Evolutionary conservation across 35 echinoderm and acorn worm species (phyloP).

Genomic region (Anneissia japonica): DNA sequence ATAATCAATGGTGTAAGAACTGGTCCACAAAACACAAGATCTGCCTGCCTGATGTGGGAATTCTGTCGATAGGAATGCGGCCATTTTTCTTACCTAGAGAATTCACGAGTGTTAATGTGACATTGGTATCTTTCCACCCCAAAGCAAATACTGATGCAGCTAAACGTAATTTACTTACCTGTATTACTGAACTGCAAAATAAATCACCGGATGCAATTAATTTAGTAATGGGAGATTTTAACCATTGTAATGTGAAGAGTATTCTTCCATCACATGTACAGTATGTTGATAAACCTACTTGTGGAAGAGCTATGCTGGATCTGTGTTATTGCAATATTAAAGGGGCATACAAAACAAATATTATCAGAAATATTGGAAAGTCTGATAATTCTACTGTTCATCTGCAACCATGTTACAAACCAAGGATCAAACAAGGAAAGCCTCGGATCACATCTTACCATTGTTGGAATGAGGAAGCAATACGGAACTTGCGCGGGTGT

Average conservation of each 20-base stretch:
- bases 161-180: not conserved
- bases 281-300: not conserved
- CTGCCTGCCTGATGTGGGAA: conserved; percentile 22
- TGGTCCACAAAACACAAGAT: not conserved
- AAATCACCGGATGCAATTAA: conserved; percentile 11
- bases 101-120: too few relatives aligned
- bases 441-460: not conserved
- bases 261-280: conserved; percentile 23
- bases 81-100: too few relatives aligned
- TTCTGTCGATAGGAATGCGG: conserved; percentile 11
- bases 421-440: conserved; percentile 8
- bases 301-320: not conserved
- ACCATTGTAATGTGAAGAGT: conserved; percentile 14
- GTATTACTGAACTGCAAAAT: not conserved
- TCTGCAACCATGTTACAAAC: conserved; percentile 12
- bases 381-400: conserved; percentile 22
- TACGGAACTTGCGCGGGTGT: too few relatives aligned
- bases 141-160: too few relatives aligned
- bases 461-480: not conserved
- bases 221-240: conserved; percentile 29
- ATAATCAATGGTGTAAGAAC: conserved; percentile 46
- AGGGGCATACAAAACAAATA: conserved; percentile 4
- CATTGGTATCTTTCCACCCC: too few relatives aligned
- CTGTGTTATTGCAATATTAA: conserved; percentile 38
- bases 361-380: not conserved